These are phyloP conservation scores for Hydrocynus forskahlii DNA, from an alignment of 2,797 vertebrate genomes.

Conservation along the genomic window DNA sequence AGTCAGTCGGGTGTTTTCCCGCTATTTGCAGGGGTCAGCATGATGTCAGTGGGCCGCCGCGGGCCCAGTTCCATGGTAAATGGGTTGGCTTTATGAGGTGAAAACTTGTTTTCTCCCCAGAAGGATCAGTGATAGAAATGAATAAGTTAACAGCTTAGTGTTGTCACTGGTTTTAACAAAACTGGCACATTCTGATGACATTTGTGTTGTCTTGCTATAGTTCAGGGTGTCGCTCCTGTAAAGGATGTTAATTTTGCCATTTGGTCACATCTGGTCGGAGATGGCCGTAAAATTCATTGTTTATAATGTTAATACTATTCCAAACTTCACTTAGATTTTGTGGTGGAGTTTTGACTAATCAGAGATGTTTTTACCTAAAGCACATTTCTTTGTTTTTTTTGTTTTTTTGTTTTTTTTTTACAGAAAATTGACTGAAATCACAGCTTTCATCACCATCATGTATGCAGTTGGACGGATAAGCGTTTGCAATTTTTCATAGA, in stretches of 20 bases:
- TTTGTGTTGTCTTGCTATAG: no score
- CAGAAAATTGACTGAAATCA: conserved; percentile 68
- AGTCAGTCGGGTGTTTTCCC: conserved; percentile 72
- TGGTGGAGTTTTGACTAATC: background rate
- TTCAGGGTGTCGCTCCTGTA: background rate
- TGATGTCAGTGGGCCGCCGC: conserved; percentile 68
- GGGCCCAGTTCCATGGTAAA: conserved; percentile 65
- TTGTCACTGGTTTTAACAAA: background rate
- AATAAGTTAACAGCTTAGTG: background rate
- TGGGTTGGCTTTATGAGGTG: conserved; percentile 62
- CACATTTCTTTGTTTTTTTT: no score
- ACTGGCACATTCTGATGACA: background rate
- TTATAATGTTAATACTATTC: background rate
- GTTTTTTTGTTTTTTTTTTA: conserved; percentile 43
- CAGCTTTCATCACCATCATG: conserved; percentile 73
- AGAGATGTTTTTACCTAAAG: background rate
- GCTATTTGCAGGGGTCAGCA: conserved; percentile 72
- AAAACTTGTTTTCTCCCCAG: conserved; percentile 30
- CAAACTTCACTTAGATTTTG: background rate
- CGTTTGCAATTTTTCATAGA: conserved; percentile 69
- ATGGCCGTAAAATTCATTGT: background rate
- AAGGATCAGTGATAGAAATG: background rate
- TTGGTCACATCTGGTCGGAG: background rate
- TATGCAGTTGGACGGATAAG: conserved; percentile 67
- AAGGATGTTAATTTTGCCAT: background rate